Conservation (phyloP, 2,113 vertebrate genomes). For the Phyllostomus discolor region DNA sequence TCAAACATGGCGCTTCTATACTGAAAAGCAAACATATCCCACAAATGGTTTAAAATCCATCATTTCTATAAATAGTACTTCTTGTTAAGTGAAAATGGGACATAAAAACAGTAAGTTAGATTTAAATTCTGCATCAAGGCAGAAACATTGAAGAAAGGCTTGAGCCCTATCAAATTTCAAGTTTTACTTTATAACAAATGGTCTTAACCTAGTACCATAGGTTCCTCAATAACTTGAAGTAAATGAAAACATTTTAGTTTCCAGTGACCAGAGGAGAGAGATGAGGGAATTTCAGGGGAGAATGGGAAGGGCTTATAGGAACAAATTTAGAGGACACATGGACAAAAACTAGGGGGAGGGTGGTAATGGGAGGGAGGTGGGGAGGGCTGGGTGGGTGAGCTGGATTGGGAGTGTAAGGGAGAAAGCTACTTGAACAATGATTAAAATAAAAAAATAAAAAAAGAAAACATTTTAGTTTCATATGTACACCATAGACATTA, state of each 20-base stretch:
- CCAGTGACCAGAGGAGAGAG: neutral
- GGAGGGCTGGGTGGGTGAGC: too few relatives aligned
- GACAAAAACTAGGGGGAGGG: too few relatives aligned
- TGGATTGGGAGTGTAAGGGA: too few relatives aligned
- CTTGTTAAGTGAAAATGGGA: neutral
- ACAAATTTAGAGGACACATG: too few relatives aligned
- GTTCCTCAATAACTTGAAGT: neutral
- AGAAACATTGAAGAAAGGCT: neutral
- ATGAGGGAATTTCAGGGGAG: too few relatives aligned
- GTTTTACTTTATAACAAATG: neutral
- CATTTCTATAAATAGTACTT: neutral
- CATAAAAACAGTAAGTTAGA: slow-evolving; percentile 1
- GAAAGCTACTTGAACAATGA: too few relatives aligned
- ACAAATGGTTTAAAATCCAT: neutral
- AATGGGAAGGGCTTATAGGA: too few relatives aligned
- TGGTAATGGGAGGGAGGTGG: too few relatives aligned
- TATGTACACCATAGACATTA: neutral
- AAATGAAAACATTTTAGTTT: slow-evolving; percentile 21
- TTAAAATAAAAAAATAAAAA: too few relatives aligned
- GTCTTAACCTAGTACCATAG: neutral
- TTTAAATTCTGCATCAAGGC: neutral
- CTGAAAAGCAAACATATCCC: neutral
- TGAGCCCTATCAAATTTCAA: neutral
- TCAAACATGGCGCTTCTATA: neutral
- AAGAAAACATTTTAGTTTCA: neutral